Base-by-base conservation (phyloP, 2,797 vertebrate species). In the Epinephelus malabaricus region DNA sequence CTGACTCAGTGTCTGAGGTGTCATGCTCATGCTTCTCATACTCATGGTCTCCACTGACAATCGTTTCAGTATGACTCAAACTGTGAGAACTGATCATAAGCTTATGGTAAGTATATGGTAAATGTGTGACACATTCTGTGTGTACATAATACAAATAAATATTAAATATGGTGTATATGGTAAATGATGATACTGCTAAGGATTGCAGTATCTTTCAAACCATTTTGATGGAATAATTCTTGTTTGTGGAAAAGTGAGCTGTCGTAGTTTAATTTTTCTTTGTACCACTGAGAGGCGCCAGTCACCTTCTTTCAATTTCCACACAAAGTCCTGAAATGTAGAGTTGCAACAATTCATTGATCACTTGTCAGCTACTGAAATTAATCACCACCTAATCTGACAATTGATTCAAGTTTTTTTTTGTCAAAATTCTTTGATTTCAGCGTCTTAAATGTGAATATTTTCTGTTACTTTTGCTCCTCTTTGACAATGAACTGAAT, bases 281-380 rank as follows among this genome's bases (percentile, higher is more conserved):
- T 10, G 12, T 6, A 51, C 67, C 75, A 82, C 78, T 55, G 2
- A 14, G 53, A 18, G 67, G 73, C 3, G 2, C 23, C 50, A 53
- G n/a, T 79, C 15, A 54, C 1, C 1, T 1, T 13, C 8, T 55
- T 63, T 64, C 11, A 3, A 60, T 43, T 40, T 69, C 1, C 5
- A 34, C 4, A 53, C 8, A 10, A 1, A 46, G 14, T 50, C 46
- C 47, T 65, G 9, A 21, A 38, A 50, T 10, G 7, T 43, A 43
- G 40, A 43, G 40, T 9, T 43, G 40, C 40, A 43, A 43, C 11
- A 3, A 12, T 43, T 10, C 9, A 12, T 12, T 3, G 11, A 12
- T 12, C 40, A 3, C 8, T 43, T 43, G 47, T 8, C 34, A 34
- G 7, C 34, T 34, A 34, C 7, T 34, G 34, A 34, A 34, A 34